Conservation (phyloP, 2,113 vertebrate species). For the Gopherus evgoodei region DNA sequence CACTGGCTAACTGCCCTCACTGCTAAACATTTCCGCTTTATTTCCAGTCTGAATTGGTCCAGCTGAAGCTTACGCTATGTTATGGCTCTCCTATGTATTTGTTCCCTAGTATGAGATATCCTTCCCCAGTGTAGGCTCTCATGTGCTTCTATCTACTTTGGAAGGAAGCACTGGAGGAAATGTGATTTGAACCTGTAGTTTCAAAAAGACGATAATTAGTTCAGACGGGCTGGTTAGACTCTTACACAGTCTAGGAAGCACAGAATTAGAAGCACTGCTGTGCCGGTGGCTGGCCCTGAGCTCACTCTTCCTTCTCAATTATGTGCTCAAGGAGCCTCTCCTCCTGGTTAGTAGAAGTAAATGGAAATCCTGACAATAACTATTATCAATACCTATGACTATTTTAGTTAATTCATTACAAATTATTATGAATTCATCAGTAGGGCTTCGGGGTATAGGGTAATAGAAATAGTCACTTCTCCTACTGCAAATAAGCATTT, state of each 20-base stretch:
- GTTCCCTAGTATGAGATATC: not conserved
- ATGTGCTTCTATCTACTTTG: not conserved
- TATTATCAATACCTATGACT: not conserved
- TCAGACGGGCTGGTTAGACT: not conserved
- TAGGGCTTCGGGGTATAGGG: not conserved
- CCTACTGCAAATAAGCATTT: not conserved
- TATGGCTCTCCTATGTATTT: fast-evolving
- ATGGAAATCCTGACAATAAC: not conserved
- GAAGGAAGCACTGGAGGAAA: not conserved
- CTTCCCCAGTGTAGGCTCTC: not conserved
- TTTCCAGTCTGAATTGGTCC: not conserved
- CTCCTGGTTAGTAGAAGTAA: not conserved
- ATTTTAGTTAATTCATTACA: not conserved
- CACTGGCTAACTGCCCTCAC: not conserved
- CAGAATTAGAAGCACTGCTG: not conserved
- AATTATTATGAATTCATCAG: not conserved
- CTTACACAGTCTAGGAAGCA: not conserved
- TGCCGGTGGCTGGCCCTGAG: fast-evolving
- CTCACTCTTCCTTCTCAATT: not conserved
- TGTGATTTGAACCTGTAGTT: not conserved
- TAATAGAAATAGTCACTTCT: not conserved
- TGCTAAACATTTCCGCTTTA: not conserved
- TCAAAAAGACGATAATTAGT: not conserved
- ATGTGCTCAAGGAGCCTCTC: not conserved
- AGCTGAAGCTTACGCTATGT: not conserved